phyloP scores from a whole-genome alignment of 2,113 vertebrate genomes.

The Cranoglanis bouderius region DNA sequence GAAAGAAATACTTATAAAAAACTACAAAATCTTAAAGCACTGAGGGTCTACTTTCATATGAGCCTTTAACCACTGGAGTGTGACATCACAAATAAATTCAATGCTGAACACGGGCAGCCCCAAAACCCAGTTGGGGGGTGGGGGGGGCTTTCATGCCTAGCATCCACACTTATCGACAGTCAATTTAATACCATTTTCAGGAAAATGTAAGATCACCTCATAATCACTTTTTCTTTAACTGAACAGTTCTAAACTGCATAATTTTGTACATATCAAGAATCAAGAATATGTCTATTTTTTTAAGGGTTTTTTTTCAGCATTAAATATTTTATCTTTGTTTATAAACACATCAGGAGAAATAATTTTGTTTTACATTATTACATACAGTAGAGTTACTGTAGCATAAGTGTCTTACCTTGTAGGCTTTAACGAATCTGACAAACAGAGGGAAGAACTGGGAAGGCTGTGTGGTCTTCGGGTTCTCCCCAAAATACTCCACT shows the following conservation, averaged over 20 bases:
- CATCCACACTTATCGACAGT: no score
- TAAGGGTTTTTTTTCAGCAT: neutral
- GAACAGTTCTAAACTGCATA: neutral
- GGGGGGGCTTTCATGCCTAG: no score
- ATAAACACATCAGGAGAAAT: neutral
- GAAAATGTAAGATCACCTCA: neutral
- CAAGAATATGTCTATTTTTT: neutral
- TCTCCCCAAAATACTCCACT: slow-evolving; percentile 95
- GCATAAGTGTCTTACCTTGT: slow-evolving; percentile 78
- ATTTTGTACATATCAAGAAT: neutral
- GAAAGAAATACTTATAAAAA: no score
- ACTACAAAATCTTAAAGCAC: no score
- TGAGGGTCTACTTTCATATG: no score
- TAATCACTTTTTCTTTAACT: no score
- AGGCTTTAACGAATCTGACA: slow-evolving; percentile 85
- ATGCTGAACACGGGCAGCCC: no score
- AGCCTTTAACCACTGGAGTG: no score
- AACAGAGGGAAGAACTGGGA: slow-evolving; percentile 91
- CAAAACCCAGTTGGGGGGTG: no score
- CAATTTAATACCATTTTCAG: neutral
- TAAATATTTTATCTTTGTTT: neutral
- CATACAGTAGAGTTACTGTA: neutral
- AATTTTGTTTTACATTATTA: neutral
- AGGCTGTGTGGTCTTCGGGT: slow-evolving; percentile 89
- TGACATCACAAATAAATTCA: no score